Percentiles rank a stretch among this genome's conserved stretches.
Evolutionary conservation across 2,888 invertebrate genomes (phyloP).

Genomic region (Keiferia lycopersicella): DNA sequence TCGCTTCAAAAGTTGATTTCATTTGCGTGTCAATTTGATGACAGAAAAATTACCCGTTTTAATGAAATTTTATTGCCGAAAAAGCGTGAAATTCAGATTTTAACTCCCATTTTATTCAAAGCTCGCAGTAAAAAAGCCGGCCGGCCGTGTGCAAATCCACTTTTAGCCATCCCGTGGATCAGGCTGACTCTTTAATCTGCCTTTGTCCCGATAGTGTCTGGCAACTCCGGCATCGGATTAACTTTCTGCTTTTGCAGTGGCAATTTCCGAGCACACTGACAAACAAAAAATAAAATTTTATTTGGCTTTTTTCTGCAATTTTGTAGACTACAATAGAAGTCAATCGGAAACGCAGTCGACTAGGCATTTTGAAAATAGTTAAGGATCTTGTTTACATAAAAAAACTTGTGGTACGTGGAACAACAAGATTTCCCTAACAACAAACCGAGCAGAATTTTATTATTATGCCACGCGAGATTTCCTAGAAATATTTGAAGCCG

Average conservation of each 20-base stretch:
- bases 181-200: background rate
- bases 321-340: too few species aligned
- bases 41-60: background rate
- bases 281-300: background rate
- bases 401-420: too few species aligned
- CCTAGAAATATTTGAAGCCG: too few species aligned
- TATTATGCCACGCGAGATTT: too few species aligned
- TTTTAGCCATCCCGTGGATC: constrained; percentile 2
- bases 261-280: background rate
- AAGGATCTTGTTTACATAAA: too few species aligned
- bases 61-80: background rate
- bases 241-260: constrained; percentile 8
- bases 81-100: background rate
- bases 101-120: background rate
- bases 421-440: too few species aligned
- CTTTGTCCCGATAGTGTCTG: constrained; percentile 9
- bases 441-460: too few species aligned
- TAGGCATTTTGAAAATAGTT: too few species aligned
- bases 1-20: too few species aligned
- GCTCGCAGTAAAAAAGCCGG: background rate
- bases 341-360: too few species aligned
- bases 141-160: constrained; percentile 1
- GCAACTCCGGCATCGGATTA: constrained; percentile 3
- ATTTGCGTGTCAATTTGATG: too few species aligned
- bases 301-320: too few species aligned